These are phyloP conservation scores for Diarsia mendica DNA, from an alignment of 2,888 invertebrate genomes.

Conservation along the genomic window DNA sequence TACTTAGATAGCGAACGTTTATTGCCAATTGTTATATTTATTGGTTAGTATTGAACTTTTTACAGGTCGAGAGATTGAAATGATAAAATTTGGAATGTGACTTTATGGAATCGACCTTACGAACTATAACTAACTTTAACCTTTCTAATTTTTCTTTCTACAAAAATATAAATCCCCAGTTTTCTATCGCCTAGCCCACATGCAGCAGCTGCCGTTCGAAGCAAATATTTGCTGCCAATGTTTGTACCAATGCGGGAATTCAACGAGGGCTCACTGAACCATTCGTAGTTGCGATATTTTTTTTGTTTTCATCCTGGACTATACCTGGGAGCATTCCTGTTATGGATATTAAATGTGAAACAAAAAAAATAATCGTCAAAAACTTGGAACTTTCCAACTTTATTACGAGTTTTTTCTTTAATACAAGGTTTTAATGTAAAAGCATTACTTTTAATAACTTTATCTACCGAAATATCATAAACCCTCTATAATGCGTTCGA, in stretches of 20 bases:
- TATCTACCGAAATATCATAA: too few relatives aligned
- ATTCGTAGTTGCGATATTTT: not conserved
- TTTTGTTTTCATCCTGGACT: not conserved
- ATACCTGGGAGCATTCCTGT: not conserved
- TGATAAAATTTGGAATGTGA: not conserved
- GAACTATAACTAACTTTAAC: not conserved
- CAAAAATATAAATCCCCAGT: not conserved
- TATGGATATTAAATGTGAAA: not conserved
- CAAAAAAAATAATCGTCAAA: too few relatives aligned
- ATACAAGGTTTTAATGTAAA: not conserved
- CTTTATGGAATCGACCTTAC: not conserved
- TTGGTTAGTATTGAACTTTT: not conserved
- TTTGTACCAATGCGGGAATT: conserved; percentile 28
- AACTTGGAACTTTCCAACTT: not conserved
- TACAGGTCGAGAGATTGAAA: not conserved
- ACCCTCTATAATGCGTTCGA: too few relatives aligned
- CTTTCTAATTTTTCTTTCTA: not conserved
- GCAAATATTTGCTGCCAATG: conserved; percentile 38
- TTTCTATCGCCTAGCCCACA: not conserved
- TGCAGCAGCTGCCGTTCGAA: not conserved
- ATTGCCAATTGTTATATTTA: not conserved
- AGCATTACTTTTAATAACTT: not conserved
- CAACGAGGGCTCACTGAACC: conserved; percentile 15
- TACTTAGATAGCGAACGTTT: not conserved
- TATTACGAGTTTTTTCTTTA: not conserved